Evolutionary conservation across 2,113 vertebrate genomes (phyloP), one percentile per base, ranked within the genome.

Genomic region (Empidonax traillii): DNA sequence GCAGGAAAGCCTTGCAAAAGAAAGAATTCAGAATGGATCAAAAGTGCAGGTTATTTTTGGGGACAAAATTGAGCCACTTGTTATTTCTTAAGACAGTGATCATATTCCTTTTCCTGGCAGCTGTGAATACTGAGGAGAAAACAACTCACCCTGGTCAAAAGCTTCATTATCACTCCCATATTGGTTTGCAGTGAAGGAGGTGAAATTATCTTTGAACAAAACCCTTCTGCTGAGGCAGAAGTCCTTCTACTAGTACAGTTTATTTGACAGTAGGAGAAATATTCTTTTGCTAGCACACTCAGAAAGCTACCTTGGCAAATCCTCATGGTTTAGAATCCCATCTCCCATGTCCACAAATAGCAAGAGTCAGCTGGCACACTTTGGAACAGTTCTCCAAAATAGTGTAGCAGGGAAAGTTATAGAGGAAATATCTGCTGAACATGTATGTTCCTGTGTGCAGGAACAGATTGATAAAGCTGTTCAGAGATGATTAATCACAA

Each of bases 261-360:
- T 90, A 82, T 90, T 69, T 71, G 88, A 80, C 61, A 93, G 93
- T 11, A 74, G 72, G 56, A 96, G 90, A 94, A 89, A 77, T 92
- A 75, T 79, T 37, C 65, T 81, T 65, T 95, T 92, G 79, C 93
- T 93, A 90, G 65, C 94, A 90, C 18, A 87, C 66, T 66, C 73
- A 41, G 35, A 89, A 49, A 95, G 92, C 87, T 95, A 49, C 88
- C 79, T 88, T 95, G 92, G 88, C 96, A 96, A 78, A 61, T 17
- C n/a, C 80, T 96, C 30, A 1, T 9, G 69, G 37, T 62, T 93
- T 68, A 96, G 83, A 90, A 87, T 87, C 66, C 69, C 86, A 95
- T 84, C 92, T 90, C 88, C 87, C 65, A 65, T 51, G 86, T 97
- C 92, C 93, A 92, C 90, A 94, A 95, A 96, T 96, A 97, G 95